Evolutionary conservation across 2,797 vertebrate genomes (phyloP).

Genomic region (Aeoliscus strigatus): DNA sequence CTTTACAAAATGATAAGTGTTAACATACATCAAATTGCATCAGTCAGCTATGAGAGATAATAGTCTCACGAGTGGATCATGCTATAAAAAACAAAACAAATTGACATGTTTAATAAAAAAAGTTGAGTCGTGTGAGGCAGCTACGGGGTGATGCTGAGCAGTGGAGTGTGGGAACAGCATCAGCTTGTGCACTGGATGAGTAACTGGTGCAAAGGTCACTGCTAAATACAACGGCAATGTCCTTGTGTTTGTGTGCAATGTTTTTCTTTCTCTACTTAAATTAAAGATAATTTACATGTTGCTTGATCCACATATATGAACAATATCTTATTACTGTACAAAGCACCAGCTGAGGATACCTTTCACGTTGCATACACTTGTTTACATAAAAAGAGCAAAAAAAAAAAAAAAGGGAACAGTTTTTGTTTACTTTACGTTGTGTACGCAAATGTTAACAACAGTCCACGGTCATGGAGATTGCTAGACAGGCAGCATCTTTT

Average conservation of each 20-base stretch:
- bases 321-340: conserved; percentile 77
- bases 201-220: conserved; percentile 50
- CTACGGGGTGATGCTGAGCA: conserved; percentile 34
- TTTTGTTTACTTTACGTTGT: conserved; percentile 35
- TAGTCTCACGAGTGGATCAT: conserved; percentile 78
- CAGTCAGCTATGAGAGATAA: conserved; percentile 75
- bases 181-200: conserved; percentile 77
- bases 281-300: conserved; percentile 79
- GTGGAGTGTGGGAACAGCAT: conserved; percentile 54
- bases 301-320: conserved; percentile 74
- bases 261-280: conserved; percentile 63
- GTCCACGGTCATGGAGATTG: conserved; percentile 76
- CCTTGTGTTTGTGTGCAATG: conserved; percentile 67
- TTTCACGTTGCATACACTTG: conserved; percentile 65
- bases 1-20: conserved; percentile 82
- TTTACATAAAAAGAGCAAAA: conserved; percentile 51
- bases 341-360: conserved; percentile 77
- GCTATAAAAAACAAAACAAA: conserved; percentile 63
- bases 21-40: conserved; percentile 84
- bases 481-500: conserved; percentile 73
- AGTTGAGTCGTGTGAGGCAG: conserved; percentile 51
- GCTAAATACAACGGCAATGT: conserved; percentile 48
- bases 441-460: conserved; percentile 75
- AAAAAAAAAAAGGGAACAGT: conserved; percentile 50
- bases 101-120: conserved; percentile 46